Percentiles rank a stretch among this genome's conserved stretches.
Evolutionary conservation across 2,113 vertebrate genomes (phyloP).

Genomic region (Mustela lutreola): DNA sequence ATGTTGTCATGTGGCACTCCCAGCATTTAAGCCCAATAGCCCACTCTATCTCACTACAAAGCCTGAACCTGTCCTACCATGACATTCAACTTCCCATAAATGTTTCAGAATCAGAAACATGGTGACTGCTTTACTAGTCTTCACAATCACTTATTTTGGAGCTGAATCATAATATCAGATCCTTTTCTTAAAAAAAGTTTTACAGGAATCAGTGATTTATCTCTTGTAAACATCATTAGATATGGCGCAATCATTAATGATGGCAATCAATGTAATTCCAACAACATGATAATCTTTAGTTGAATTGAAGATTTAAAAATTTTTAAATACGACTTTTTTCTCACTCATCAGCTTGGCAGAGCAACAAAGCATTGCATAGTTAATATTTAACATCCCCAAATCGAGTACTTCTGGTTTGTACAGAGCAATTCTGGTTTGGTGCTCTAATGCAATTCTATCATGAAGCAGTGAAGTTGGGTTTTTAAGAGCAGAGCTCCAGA

Average conservation of each 20-base stretch:
- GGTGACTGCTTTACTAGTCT: background rate
- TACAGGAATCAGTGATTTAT: background rate
- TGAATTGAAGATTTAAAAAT: conserved; percentile 16
- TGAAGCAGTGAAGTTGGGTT: background rate
- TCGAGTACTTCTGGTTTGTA: background rate
- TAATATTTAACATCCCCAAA: conserved; percentile 35
- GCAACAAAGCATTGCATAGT: background rate
- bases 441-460: background rate
- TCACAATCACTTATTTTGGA: background rate
- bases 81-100: background rate
- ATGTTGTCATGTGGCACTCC: background rate
- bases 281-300: conserved; percentile 10
- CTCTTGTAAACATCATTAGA: background rate
- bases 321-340: conserved; percentile 20
- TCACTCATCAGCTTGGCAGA: background rate
- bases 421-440: background rate
- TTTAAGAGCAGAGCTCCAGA: background rate
- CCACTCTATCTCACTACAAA: background rate
- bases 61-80: background rate
- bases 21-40: background rate
- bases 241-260: conserved; percentile 21
- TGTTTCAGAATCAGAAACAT: background rate
- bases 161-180: background rate
- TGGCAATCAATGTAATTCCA: conserved; percentile 52
- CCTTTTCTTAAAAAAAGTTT: background rate